A percentile compares a stretch with the other conserved stretches of the same genome.
Evolutionary conservation across 2,888 invertebrate genomes (phyloP).

Genomic region (Sinohyriopsis cumingii): DNA sequence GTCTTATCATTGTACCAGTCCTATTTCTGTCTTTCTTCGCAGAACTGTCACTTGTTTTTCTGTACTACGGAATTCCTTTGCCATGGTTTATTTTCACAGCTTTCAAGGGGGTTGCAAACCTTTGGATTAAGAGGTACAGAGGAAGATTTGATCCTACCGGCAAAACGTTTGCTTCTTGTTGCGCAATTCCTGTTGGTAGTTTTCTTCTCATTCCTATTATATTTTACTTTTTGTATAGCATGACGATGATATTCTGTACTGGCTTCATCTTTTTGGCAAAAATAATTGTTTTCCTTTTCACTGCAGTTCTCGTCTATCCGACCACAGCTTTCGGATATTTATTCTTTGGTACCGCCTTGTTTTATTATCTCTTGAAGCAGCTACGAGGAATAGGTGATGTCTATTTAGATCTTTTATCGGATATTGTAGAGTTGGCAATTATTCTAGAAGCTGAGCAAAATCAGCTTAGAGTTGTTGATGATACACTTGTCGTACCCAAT

Average conservation of each 20-base stretch:
- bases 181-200: neutral
- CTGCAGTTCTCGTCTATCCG: slow-evolving; percentile 22
- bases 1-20: slow-evolving; percentile 6
- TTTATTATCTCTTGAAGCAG: slow-evolving; percentile 19
- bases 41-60: slow-evolving; percentile 9
- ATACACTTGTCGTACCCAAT: slow-evolving; percentile 7
- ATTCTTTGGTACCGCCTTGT: slow-evolving; percentile 15
- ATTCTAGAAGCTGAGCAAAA: slow-evolving; percentile 7
- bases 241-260: slow-evolving; percentile 4
- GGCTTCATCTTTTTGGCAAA: slow-evolving; percentile 20
- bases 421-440: slow-evolving; percentile 12
- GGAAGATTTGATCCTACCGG: no score
- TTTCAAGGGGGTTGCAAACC: neutral
- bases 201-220: no score
- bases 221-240: slow-evolving; percentile 1
- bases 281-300: slow-evolving; percentile 14
- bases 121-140: no score
- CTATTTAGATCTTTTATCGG: slow-evolving; percentile 20
- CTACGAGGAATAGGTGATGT: slow-evolving; percentile 10
- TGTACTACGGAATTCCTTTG: slow-evolving; percentile 15
- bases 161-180: no score
- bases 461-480: slow-evolving; percentile 4
- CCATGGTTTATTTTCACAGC: slow-evolving; percentile 1
- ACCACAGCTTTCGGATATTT: slow-evolving; percentile 22
- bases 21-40: slow-evolving; percentile 8